Conservation (phyloP, 2,113 vertebrate species). For the Triplophysa dalaica region DNA sequence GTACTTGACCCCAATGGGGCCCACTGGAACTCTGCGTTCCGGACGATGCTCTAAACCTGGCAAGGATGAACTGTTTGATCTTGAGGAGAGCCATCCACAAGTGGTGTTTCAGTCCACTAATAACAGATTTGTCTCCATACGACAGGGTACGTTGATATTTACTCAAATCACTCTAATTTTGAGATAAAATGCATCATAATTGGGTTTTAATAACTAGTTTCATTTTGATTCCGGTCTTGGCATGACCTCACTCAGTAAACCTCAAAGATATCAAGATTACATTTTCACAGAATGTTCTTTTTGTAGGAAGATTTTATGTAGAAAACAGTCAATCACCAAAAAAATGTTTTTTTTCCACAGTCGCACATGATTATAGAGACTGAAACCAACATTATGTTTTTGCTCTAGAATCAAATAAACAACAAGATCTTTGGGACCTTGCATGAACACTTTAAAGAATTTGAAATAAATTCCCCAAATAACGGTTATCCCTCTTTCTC, state of each 20-base stretch:
- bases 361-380: not conserved
- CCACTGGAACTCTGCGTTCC: conserved; percentile 85
- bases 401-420: not conserved
- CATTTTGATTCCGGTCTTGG: no score
- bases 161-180: no score
- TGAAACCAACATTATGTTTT: not conserved
- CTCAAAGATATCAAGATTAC: no score
- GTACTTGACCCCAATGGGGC: conserved; percentile 90
- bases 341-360: not conserved
- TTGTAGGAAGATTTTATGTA: no score
- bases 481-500: not conserved
- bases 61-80: conserved; percentile 94
- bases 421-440: not conserved
- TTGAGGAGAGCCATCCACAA: conserved; percentile 95
- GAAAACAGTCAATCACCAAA: no score
- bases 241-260: no score
- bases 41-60: conserved; percentile 91
- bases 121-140: conserved; percentile 87
- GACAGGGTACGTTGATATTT: conserved; percentile 80
- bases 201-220: no score
- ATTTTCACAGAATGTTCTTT: no score
- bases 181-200: no score
- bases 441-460: not conserved
- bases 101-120: conserved; percentile 90
- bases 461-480: not conserved